Base-by-base conservation (phyloP, 2,113 vertebrate genomes). In the Lanius collurio region DNA sequence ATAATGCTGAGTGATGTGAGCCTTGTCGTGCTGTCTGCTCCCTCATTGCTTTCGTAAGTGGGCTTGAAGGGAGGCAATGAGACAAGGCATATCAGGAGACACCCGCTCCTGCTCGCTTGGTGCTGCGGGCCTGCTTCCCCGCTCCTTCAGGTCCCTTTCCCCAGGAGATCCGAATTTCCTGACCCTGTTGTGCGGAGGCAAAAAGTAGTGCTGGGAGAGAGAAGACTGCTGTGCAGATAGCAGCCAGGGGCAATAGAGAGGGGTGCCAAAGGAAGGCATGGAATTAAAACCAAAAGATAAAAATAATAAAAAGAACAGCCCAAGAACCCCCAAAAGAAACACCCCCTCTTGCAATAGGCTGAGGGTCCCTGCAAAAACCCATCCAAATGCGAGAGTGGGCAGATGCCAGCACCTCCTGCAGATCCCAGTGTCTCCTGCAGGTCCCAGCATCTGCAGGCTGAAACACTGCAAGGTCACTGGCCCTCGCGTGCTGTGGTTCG, bases 1-100 rank as follows among this genome's bases (percentile, higher is more conserved):
- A 96, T 97, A 96, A 95, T 7, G 18, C 74, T 91, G 91, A 83
- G 89, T 6, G 12, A 89, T 8, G 37, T 3, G 62, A 96, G 96
- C 95, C 93, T 97, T 52, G 76, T 91, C 77, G 80, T 93, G 76
- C 96, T 97, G 90, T 96, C 87, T 95, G 83, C 87, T 97, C 95
- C 95, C 94, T 98, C 94, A 95, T 96, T 97, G 95, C 94, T 90
- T 87, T 87, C 28, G 68, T 94, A 97, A 97, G 96, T 97, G 92
- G 97, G 90, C 97, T 96, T 97, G 89, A 97, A 95, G 94, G 73
- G 65, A 96, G 55, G 92, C 90, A 96, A 90, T 95, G 95, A 97
- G 93, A 96, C 94, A 93, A 88, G 76, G 73, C 92, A 46, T 1
- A 21, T 70, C 87, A 82, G 64, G 78, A 94, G 89, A 71, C 7